Evolutionary conservation across 2,113 vertebrate species (phyloP).

Genomic region (Centrocercus urophasianus): DNA sequence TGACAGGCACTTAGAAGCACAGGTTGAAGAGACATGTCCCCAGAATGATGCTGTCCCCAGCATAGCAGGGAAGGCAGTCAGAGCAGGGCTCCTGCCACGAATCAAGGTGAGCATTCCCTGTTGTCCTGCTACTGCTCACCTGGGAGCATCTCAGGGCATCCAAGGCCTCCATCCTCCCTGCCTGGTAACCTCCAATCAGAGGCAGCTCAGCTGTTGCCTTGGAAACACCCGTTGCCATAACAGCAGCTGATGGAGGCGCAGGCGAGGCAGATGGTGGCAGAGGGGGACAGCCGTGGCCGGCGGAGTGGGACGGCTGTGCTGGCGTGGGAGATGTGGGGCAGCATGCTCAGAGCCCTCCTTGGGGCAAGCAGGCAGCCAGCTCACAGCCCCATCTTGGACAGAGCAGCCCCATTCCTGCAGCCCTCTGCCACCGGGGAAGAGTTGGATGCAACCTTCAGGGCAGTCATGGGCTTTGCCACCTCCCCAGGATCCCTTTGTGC

Average conservation of each 20-base stretch:
- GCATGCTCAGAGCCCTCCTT: not conserved
- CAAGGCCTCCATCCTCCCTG: not conserved
- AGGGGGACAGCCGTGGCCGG: not conserved
- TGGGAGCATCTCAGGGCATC: conserved; percentile 49
- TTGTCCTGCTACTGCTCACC: not conserved
- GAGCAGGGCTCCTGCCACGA: rapidly evolving
- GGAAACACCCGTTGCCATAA: conserved; percentile 61
- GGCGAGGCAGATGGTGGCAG: conserved; percentile 58
- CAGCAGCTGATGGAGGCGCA: conserved; percentile 29
- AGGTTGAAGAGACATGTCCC: not conserved
- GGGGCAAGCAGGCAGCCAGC: not conserved
- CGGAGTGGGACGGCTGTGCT: not conserved
- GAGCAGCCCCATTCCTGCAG: rapidly evolving
- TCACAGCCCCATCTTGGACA: not conserved
- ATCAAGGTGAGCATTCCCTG: not conserved
- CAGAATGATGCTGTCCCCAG: not conserved
- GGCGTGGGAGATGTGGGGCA: not conserved
- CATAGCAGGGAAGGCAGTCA: not conserved
- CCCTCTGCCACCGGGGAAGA: too few relatives aligned
- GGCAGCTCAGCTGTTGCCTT: not conserved
- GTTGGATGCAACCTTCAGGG: rapidly evolving
- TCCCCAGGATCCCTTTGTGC: not conserved
- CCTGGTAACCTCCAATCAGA: not conserved
- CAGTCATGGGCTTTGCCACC: not conserved
- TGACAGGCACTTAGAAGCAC: not conserved